A percentile compares a stretch with the other conserved stretches of the same genome.
phyloP scores from a whole-genome alignment of 2,797 vertebrate genomes.

The Galaxias olidus region DNA sequence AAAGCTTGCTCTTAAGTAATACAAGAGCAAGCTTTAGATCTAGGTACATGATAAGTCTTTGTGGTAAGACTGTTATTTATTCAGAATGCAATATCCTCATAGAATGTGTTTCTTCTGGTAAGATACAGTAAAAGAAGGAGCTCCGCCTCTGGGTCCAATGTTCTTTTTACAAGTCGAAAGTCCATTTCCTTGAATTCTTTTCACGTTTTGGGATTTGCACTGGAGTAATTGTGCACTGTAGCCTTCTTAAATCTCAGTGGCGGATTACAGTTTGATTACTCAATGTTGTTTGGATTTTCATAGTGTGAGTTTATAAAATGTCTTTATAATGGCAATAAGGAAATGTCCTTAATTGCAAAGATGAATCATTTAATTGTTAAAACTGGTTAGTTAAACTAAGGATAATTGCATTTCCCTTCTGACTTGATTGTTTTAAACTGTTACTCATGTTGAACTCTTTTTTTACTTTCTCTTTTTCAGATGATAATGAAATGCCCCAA shows the following conservation, averaged over 20 bases:
- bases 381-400: background rate
- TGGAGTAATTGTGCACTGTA: slow-evolving; percentile 12
- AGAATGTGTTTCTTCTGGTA: background rate
- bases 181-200: slow-evolving; percentile 5
- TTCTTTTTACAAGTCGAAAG: slow-evolving; percentile 9
- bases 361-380: background rate
- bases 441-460: background rate
- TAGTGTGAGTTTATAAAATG: slow-evolving; percentile 12
- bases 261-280: slow-evolving; percentile 9
- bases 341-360: background rate
- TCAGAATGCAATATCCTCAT: background rate
- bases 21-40: background rate
- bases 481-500: slow-evolving; percentile 35
- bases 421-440: background rate
- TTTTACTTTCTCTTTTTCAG: slow-evolving; percentile 41
- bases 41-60: background rate
- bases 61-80: too few relatives aligned
- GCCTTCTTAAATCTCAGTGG: slow-evolving; percentile 9
- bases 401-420: background rate
- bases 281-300: background rate
- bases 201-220: background rate
- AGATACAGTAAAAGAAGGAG: slow-evolving; percentile 1
- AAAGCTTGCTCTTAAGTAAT: background rate
- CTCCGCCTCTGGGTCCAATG: slow-evolving; percentile 29
- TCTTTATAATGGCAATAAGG: slow-evolving; percentile 15